Evolutionary conservation across 2,797 vertebrate genomes (phyloP).

Genomic region (Alca torda): DNA sequence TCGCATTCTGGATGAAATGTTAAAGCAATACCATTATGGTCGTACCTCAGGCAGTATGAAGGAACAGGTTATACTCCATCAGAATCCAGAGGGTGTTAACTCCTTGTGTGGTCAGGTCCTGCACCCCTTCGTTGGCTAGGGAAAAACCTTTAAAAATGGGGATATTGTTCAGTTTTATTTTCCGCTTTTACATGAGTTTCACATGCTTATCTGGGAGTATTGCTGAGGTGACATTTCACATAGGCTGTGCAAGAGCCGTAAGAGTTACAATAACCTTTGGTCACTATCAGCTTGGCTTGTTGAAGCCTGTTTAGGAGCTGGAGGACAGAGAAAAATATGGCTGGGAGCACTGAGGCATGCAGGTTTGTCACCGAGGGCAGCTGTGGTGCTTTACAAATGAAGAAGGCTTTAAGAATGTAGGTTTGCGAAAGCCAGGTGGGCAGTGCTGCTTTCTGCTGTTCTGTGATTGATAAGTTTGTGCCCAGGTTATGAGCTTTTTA

Average conservation of each 20-base stretch:
- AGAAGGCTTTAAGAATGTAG: accelerated
- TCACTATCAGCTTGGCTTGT: neutral
- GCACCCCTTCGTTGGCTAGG: neutral
- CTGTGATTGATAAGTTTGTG: neutral
- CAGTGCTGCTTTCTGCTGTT: neutral
- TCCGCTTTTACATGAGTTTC: neutral
- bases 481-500: neutral
- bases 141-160: neutral
- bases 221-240: neutral
- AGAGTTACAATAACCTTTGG: neutral
- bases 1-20: neutral
- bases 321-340: neutral
- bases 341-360: neutral
- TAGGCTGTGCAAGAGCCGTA: neutral
- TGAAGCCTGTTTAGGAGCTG: neutral
- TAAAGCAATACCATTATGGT: neutral
- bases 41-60: neutral
- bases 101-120: neutral
- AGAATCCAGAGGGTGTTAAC: neutral
- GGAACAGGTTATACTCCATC: neutral
- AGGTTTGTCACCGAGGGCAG: neutral
- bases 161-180: neutral
- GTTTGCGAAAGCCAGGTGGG: neutral
- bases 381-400: neutral
- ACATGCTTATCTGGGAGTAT: neutral